A percentile compares a stretch with the other conserved stretches of the same genome.
phyloP scores from a whole-genome alignment of 1,140 invertebrate species.

The Drosophila bocqueti region DNA sequence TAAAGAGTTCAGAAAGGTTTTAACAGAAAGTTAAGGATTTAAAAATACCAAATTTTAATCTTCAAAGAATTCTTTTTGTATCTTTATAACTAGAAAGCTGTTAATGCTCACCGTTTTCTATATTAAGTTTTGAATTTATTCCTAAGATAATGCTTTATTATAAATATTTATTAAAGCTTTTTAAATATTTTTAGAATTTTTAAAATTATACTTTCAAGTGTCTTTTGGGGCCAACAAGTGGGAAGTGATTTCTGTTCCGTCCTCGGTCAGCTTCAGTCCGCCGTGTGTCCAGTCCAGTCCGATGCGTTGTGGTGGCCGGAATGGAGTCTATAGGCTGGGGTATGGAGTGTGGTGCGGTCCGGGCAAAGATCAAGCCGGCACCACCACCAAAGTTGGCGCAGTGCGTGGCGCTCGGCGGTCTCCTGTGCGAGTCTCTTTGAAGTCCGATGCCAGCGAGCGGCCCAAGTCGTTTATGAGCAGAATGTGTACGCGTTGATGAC shows the following conservation, averaged over 20 bases:
- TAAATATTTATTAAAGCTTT: not conserved
- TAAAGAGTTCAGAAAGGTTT: too few relatives aligned
- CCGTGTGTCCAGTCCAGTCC: not conserved
- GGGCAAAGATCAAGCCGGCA: slow-evolving; percentile 76
- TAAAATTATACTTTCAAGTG: slow-evolving; percentile 15
- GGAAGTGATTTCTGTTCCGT: slow-evolving; percentile 61
- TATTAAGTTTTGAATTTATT: not conserved
- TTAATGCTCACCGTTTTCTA: rapidly evolving
- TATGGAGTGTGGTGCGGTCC: slow-evolving; percentile 10
- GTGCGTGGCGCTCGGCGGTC: slow-evolving; percentile 63
- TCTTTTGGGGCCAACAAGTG: slow-evolving; percentile 66
- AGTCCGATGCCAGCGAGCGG: slow-evolving; percentile 62
- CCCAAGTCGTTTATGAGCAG: slow-evolving; percentile 68
- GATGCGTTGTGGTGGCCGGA: slow-evolving; percentile 17
- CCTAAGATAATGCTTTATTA: not conserved
- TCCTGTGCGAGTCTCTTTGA: slow-evolving; percentile 65
- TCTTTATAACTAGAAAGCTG: not conserved
- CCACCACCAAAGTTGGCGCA: slow-evolving; percentile 72
- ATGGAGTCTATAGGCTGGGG: not conserved
- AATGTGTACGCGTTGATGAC: slow-evolving; percentile 76
- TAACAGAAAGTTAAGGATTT: not conserved
- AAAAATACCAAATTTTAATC: not conserved
- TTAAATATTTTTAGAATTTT: not conserved
- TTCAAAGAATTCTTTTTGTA: not conserved
- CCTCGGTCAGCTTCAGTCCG: slow-evolving; percentile 6